phyloP scores from a whole-genome alignment of 92 coral and sea anemone species.

The Porites divaricata region DNA sequence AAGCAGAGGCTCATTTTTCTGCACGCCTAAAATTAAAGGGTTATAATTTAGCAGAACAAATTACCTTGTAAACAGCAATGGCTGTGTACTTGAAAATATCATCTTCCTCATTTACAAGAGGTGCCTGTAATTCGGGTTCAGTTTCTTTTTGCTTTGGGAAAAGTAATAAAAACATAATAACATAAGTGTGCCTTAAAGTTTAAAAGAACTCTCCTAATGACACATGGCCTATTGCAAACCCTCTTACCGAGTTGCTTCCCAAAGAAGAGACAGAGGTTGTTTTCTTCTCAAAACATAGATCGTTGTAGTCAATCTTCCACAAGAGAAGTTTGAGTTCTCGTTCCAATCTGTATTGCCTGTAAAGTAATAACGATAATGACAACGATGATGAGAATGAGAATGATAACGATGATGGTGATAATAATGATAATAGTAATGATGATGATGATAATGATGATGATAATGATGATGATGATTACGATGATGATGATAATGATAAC shows the following conservation, averaged over 20 bases:
- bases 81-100: conserved; percentile 59
- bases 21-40: too few species aligned
- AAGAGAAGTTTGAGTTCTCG: conserved; percentile 79
- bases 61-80: conserved; percentile 81
- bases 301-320: conserved; percentile 92
- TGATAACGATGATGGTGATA: too few species aligned
- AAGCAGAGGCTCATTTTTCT: too few species aligned
- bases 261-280: conserved; percentile 82
- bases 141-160: conserved; percentile 46
- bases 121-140: conserved; percentile 59
- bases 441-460: too few species aligned
- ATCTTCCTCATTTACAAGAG: conserved; percentile 69
- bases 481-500: too few species aligned
- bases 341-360: conserved; percentile 83
- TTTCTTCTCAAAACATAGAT: conserved; percentile 82
- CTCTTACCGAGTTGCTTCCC: conserved; percentile 72
- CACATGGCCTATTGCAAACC: too few species aligned
- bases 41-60: background rate
- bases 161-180: background rate
- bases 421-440: too few species aligned
- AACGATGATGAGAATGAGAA: too few species aligned
- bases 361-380: background rate
- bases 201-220: too few species aligned
- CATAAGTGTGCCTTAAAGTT: too few species aligned
- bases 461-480: too few species aligned